These are phyloP conservation scores for Fabriciana adippe DNA, from an alignment of 2,888 invertebrate species.

Conservation along the genomic window DNA sequence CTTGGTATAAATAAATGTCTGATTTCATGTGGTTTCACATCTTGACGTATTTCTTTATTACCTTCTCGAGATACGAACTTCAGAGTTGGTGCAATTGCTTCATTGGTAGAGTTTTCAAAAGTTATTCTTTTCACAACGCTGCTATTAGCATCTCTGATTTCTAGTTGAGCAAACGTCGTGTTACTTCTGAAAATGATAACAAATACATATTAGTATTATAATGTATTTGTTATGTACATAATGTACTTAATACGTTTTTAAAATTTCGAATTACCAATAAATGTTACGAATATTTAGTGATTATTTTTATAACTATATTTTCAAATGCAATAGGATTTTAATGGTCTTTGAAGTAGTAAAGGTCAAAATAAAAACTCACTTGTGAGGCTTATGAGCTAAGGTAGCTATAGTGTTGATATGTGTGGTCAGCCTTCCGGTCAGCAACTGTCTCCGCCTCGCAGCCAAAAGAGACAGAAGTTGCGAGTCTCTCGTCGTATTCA, in stretches of 20 bases:
- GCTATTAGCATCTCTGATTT: slow-evolving; percentile 68
- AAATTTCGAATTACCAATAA: too few relatives aligned
- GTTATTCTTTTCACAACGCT: slow-evolving; percentile 69
- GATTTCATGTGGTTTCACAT: slow-evolving; percentile 73
- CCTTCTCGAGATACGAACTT: slow-evolving; percentile 69
- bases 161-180: slow-evolving; percentile 74
- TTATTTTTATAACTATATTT: neutral
- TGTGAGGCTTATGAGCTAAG: slow-evolving; percentile 71
- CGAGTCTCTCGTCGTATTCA: slow-evolving; percentile 78
- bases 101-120: slow-evolving; percentile 69
- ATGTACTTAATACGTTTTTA: neutral
- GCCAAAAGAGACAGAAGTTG: slow-evolving; percentile 83
- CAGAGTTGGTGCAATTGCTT: slow-evolving; percentile 57
- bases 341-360: neutral
- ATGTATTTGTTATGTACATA: too few relatives aligned
- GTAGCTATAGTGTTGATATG: slow-evolving; percentile 73
- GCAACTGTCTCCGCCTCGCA: slow-evolving; percentile 83
- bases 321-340: neutral
- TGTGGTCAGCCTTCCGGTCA: slow-evolving; percentile 78
- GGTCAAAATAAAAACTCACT: slow-evolving; percentile 48
- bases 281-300: too few relatives aligned
- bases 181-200: slow-evolving; percentile 67
- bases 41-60: slow-evolving; percentile 65
- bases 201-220: neutral
- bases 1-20: slow-evolving; percentile 72